Conservation (phyloP, 2,113 vertebrate species). For the Gambusia affinis region DNA sequence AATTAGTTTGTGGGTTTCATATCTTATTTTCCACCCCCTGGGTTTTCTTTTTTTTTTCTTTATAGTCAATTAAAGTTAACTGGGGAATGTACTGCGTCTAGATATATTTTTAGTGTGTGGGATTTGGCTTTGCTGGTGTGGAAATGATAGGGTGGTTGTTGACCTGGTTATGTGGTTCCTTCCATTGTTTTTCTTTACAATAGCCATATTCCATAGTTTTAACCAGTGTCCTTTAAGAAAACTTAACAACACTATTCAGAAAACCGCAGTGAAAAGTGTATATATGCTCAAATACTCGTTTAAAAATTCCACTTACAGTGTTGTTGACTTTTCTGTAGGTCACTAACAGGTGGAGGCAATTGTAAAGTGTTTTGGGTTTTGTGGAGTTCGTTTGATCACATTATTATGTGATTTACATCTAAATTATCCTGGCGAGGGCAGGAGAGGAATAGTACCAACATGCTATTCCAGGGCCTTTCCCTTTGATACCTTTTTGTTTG, state of each 20-base stretch:
- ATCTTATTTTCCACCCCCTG: constrained; percentile 31
- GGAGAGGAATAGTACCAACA: constrained; percentile 68
- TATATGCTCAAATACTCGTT: not conserved
- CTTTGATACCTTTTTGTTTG: constrained; percentile 28
- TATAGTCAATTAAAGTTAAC: constrained; percentile 24
- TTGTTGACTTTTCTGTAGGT: constrained; percentile 20
- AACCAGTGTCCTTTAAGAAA: constrained; percentile 15
- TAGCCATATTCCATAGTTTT: constrained; percentile 19
- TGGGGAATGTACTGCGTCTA: constrained; percentile 27
- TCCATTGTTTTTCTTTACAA: constrained; percentile 30
- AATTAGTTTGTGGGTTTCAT: constrained; percentile 62
- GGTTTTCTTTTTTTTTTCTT: constrained; percentile 12
- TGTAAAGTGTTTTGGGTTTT: constrained; percentile 26
- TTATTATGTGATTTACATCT: constrained; percentile 3
- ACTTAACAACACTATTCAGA: constrained; percentile 4
- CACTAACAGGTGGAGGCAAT: constrained; percentile 11
- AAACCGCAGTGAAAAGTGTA: not conserved
- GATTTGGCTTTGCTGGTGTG: constrained; percentile 43
- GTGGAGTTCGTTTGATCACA: constrained; percentile 13
- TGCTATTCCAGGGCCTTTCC: constrained; percentile 68
- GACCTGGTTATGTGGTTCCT: constrained; percentile 43
- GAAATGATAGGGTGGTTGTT: constrained; percentile 36
- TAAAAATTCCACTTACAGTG: not conserved
- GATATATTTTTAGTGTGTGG: constrained; percentile 26
- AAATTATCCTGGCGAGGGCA: constrained; percentile 46